Evolutionary conservation across 1,140 invertebrate genomes (phyloP).

Genomic region (Drosophila albomicans): DNA sequence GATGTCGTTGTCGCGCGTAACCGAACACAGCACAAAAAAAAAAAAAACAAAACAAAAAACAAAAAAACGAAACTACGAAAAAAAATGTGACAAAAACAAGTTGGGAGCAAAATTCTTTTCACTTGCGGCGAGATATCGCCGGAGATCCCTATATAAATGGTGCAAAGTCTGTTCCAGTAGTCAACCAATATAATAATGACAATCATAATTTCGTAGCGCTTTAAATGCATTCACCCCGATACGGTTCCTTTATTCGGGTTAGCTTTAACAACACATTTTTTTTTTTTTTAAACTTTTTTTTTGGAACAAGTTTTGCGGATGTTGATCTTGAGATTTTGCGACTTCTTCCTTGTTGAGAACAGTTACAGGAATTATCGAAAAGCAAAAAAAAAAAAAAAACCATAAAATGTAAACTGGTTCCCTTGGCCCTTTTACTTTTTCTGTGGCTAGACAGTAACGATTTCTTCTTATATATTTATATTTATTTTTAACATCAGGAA

Average conservation of each 20-base stretch:
- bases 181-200: constrained; percentile 10
- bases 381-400: neutral
- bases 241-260: constrained; percentile 5
- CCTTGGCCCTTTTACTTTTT: neutral
- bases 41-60: constrained; percentile 1
- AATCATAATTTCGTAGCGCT: constrained; percentile 5
- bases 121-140: neutral
- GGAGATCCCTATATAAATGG: neutral
- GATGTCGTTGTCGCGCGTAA: constrained; percentile 29
- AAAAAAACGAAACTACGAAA: constrained; percentile 10
- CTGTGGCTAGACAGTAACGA: neutral
- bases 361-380: constrained; percentile 29
- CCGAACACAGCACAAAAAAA: constrained; percentile 14
- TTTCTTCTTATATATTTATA: neutral
- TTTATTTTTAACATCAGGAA: no score
- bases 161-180: neutral
- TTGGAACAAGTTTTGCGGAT: constrained; percentile 24
- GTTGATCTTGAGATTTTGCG: constrained; percentile 29
- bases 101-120: neutral
- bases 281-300: neutral
- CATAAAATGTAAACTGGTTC: neutral
- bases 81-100: constrained; percentile 1
- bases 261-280: neutral
- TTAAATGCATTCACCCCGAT: constrained; percentile 13
- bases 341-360: constrained; percentile 40